phyloP scores from a whole-genome alignment of 2,113 vertebrate species.

The Beaufortia kweichowensis region DNA sequence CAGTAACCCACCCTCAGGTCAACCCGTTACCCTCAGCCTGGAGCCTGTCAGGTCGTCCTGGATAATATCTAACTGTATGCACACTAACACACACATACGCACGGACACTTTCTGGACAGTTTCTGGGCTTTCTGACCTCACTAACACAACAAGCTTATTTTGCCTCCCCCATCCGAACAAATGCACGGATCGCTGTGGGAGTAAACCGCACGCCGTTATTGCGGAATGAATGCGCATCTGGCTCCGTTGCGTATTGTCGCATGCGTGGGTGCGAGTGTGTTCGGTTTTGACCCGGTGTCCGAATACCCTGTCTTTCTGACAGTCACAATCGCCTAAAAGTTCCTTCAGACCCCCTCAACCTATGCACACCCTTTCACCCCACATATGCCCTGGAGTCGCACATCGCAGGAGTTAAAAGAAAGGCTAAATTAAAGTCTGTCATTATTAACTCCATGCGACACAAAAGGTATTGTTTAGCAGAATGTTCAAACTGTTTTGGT shows the following conservation, averaged over 20 bases:
- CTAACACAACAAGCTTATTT: conserved; percentile 35
- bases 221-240: background rate
- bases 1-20: conserved; percentile 47
- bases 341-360: background rate
- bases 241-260: background rate
- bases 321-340: conserved; percentile 6
- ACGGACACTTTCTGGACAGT: conserved; percentile 21
- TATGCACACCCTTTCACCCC: background rate
- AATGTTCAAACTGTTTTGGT: too few relatives aligned
- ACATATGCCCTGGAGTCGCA: background rate
- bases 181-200: conserved; percentile 1
- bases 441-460: too few relatives aligned
- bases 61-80: conserved; percentile 42
- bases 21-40: conserved; percentile 35
- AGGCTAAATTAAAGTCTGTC: too few relatives aligned
- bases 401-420: conserved; percentile 8
- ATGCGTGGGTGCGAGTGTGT: background rate
- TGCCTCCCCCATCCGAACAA: background rate
- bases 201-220: conserved; percentile 8
- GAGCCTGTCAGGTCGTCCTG: conserved; percentile 18
- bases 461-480: too few relatives aligned
- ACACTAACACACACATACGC: background rate
- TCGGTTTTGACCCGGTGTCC: conserved; percentile 13
- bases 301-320: conserved; percentile 39
- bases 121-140: conserved; percentile 11